Evolutionary conservation across 2,113 vertebrate species (phyloP), one percentile per base, ranked within the genome.

Genomic region (Galeopterus variegatus): DNA sequence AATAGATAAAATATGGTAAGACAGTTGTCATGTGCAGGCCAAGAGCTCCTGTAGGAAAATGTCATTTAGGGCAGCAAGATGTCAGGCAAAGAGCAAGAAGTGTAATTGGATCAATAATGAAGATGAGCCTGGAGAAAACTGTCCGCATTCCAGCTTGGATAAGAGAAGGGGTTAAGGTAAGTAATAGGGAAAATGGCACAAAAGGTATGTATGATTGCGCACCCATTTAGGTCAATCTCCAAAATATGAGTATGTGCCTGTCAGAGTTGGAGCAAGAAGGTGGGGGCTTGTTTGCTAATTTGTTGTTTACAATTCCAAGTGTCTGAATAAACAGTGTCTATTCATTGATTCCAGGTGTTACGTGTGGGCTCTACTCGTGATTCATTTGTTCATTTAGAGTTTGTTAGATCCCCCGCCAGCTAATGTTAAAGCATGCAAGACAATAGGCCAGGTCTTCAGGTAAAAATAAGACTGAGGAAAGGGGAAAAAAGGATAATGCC

Each of bases 291-390:
- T 58, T 54, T 73, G 48, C 83, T 73, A 65, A 58, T 50, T 8
- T 73, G 73, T 23, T 94, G 91, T 69, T 80, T 58, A 4, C 14
- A 60, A 48, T 36, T 96, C 67, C 89, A 91, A 33, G 48, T 62
- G 45, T 56, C 73, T 28, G 91, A 90, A 48, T 64, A 31, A 23
- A 56, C 1, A 50, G 28, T n/a, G n/a, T 69, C 92, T 65, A 72
- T 65, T 96, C 87, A 92, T 62, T 33, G 64, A 93, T 65, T 36
- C 93, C 97, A 98, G 97, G 97, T 97, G 97, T n/a, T 82, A 19
- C 81, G 92, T 93, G 97, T 97, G 96, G 97, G 97, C 48, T 96
- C 85, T 19, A 6, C 33, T 36, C 41, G 52, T 97, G 96, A 97
- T 45, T 97, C 95, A 97, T 58, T 80, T 79, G 41, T 84, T 92